A percentile compares a stretch with the other conserved stretches of the same genome.
These are phyloP conservation scores for Tricholaema leucomelas DNA, from an alignment of 2,113 vertebrate species.

Conservation along the genomic window DNA sequence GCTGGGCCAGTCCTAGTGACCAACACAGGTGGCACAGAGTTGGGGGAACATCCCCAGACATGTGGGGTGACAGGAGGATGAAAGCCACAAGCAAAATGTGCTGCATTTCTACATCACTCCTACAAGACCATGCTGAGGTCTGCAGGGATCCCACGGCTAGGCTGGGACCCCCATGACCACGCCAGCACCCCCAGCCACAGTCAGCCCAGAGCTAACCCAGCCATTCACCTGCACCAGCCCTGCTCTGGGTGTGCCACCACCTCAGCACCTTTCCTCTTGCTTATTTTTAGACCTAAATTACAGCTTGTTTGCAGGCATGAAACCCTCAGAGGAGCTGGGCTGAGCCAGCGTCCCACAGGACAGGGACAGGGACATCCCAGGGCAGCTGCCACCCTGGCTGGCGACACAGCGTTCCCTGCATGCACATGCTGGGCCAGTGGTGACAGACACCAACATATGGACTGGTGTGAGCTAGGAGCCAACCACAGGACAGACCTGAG, in stretches of 20 bases:
- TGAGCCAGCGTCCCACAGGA: not conserved
- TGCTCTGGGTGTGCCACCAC: not conserved
- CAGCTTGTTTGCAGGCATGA: not conserved
- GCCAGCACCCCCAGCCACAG: not conserved
- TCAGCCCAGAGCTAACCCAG: not conserved
- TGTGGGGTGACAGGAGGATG: rapidly evolving
- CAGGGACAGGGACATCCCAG: not conserved
- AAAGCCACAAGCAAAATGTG: not conserved
- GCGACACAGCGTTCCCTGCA: not conserved
- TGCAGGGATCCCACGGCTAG: rapidly evolving
- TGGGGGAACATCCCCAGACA: not conserved
- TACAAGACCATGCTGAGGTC: rapidly evolving
- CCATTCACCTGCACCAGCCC: not conserved
- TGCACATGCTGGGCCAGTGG: rapidly evolving
- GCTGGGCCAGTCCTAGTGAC: not conserved
- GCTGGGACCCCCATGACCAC: not conserved
- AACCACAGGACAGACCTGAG: rapidly evolving
- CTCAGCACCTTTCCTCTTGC: not conserved
- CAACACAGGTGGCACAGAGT: rapidly evolving
- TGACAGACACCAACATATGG: not conserved
- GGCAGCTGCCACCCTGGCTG: not conserved
- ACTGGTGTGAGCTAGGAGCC: rapidly evolving
- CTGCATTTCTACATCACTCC: rapidly evolving
- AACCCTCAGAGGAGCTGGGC: not conserved
- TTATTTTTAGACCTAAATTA: constrained; percentile 57